A percentile compares a stretch with the other conserved stretches of the same genome.
Conservation (phyloP, 2,113 vertebrate species). For the Menidia beryllina region DNA sequence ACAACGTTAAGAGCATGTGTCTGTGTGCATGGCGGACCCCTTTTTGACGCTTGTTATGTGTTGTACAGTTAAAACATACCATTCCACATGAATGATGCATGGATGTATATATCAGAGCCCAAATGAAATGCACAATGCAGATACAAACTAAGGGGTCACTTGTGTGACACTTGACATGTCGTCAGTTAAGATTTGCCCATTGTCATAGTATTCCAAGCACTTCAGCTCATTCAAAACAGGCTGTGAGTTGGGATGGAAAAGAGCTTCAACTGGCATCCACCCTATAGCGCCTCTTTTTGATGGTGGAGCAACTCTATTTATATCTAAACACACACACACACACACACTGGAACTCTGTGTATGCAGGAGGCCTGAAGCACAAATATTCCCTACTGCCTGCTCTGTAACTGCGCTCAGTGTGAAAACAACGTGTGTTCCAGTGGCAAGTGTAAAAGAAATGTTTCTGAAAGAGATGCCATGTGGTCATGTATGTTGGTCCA, state of each 20-base stretch:
- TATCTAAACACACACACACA: slow-evolving; percentile 51
- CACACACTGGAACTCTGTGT: slow-evolving; percentile 59
- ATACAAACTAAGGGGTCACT: neutral
- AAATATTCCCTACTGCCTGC: slow-evolving; percentile 51
- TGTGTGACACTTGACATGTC: slow-evolving; percentile 27
- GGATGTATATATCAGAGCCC: slow-evolving; percentile 2
- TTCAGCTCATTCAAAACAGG: slow-evolving; percentile 50
- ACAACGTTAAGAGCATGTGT: too few relatives aligned
- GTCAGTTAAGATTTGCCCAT: slow-evolving; percentile 26
- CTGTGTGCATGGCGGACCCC: too few relatives aligned
- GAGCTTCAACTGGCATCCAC: slow-evolving; percentile 34
- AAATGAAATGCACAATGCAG: slow-evolving; percentile 3
- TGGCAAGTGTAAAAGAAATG: neutral
- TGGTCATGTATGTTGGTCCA: neutral
- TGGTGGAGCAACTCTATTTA: slow-evolving; percentile 71
- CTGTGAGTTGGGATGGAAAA: slow-evolving; percentile 16
- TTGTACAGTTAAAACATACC: neutral
- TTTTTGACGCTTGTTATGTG: neutral
- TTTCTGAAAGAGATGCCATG: neutral
- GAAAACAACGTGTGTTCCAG: slow-evolving; percentile 26
- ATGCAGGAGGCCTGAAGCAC: slow-evolving; percentile 64
- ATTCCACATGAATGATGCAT: slow-evolving; percentile 4
- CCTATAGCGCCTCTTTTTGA: slow-evolving; percentile 61
- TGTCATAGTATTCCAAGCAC: neutral
- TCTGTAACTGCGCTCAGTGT: slow-evolving; percentile 45